Conservation (phyloP, 1,140 invertebrate species). For the Drosophila nikananu region DNA sequence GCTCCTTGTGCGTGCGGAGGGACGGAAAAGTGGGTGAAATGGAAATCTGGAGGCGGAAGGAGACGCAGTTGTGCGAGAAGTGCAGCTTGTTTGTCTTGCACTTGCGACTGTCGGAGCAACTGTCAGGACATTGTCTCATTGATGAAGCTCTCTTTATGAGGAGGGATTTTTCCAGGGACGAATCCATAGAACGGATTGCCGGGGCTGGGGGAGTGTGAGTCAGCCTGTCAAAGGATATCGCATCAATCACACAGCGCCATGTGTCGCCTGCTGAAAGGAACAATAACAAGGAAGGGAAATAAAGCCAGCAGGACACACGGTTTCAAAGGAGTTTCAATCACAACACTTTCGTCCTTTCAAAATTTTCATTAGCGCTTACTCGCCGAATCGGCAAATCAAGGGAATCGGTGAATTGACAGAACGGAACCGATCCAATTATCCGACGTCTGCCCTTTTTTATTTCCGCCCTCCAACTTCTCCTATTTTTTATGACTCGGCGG, state of each 20-base stretch:
- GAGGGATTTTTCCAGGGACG: not conserved
- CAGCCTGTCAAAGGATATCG: constrained; percentile 43
- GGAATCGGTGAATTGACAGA: constrained; percentile 26
- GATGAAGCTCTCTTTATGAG: constrained; percentile 45
- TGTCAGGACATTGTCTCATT: constrained; percentile 64
- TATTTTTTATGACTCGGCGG: constrained; percentile 29
- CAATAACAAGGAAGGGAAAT: constrained; percentile 22
- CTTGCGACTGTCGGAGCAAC: constrained; percentile 48
- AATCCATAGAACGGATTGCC: constrained; percentile 12
- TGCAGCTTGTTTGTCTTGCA: constrained; percentile 65
- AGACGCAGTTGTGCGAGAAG: constrained; percentile 40
- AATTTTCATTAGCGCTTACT: constrained; percentile 44
- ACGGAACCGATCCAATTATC: constrained; percentile 42
- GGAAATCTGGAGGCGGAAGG: constrained; percentile 5
- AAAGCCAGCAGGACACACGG: not conserved
- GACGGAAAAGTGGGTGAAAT: not conserved
- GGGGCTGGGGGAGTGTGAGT: not conserved
- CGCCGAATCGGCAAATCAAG: constrained; percentile 15
- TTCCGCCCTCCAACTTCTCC: not conserved
- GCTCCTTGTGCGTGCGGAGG: constrained; percentile 16
- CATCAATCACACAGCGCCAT: constrained; percentile 62
- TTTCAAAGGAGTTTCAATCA: constrained; percentile 3
- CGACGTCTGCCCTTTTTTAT: not conserved
- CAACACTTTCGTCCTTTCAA: constrained; percentile 18
- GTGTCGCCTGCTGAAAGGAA: constrained; percentile 27